A percentile compares a stretch with the other conserved stretches of the same genome.
These are phyloP conservation scores for Anisognathus igniventris DNA, from an alignment of 2,797 vertebrate species.

Conservation along the genomic window DNA sequence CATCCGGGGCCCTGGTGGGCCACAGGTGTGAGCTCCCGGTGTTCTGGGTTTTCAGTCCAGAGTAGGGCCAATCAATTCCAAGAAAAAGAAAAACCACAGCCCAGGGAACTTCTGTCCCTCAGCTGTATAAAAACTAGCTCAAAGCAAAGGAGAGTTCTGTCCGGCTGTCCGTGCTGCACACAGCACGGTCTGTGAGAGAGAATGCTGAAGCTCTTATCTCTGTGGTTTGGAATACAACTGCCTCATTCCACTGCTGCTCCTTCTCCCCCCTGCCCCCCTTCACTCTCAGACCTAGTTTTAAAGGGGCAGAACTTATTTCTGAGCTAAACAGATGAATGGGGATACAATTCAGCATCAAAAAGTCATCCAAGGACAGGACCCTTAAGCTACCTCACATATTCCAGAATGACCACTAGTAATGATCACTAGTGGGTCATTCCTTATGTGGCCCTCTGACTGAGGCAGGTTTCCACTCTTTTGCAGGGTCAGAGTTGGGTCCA, in stretches of 20 bases:
- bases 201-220: background rate
- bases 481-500: background rate
- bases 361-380: background rate
- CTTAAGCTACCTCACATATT: background rate
- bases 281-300: background rate
- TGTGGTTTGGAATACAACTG: background rate
- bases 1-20: too few species aligned
- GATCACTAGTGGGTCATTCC: too few species aligned
- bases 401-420: background rate
- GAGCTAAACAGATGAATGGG: background rate
- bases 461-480: background rate
- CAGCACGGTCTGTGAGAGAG: background rate
- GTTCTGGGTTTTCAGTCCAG: background rate
- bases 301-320: background rate
- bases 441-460: background rate
- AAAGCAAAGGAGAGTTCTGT: background rate
- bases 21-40: too few species aligned
- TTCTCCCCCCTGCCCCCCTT: background rate
- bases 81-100: background rate
- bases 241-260: background rate
- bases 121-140: background rate
- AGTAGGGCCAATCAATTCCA: too few species aligned
- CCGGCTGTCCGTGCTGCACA: fast-evolving
- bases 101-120: background rate
- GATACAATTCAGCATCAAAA: background rate